Conservation (phyloP, 1,140 invertebrate genomes). For the Drosophila athabasca region DNA sequence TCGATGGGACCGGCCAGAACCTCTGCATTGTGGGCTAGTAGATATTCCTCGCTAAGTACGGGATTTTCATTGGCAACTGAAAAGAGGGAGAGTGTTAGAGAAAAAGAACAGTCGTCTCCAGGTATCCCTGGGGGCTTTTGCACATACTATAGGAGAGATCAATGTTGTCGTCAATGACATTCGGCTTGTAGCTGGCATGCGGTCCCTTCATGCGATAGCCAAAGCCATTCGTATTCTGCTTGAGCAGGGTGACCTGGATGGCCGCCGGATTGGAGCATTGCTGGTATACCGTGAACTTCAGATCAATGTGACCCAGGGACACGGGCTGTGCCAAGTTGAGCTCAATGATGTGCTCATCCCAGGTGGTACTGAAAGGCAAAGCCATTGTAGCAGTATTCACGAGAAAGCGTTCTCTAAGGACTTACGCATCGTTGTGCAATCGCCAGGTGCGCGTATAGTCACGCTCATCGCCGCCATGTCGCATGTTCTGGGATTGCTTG, state of each 20-base stretch:
- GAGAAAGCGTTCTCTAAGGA: conserved; percentile 7
- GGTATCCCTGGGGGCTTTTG: background rate
- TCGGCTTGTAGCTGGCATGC: conserved; percentile 69
- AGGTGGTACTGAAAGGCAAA: conserved; percentile 86
- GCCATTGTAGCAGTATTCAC: background rate
- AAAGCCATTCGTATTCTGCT: conserved; percentile 91
- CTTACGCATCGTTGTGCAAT: conserved; percentile 91
- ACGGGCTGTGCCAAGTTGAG: conserved; percentile 91
- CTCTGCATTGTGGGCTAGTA: conserved; percentile 93
- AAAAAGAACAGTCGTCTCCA: too few species aligned
- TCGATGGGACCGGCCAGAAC: conserved; percentile 94
- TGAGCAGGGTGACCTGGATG: conserved; percentile 92
- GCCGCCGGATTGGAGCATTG: conserved; percentile 87
- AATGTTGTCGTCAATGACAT: conserved; percentile 86
- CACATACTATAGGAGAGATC: conserved; percentile 85
- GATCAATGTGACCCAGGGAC: conserved; percentile 93
- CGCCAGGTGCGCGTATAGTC: conserved; percentile 93
- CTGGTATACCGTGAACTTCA: conserved; percentile 92
- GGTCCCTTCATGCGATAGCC: conserved; percentile 85
- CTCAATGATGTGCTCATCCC: conserved; percentile 96
- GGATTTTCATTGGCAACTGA: conserved; percentile 87
- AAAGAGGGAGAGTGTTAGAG: background rate
- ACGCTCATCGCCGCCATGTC: conserved; percentile 91
- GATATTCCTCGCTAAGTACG: conserved; percentile 91
- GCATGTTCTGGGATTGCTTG: conserved; percentile 90